Conservation (phyloP, 2,113 vertebrate genomes). For the Actinemys pallida region DNA sequence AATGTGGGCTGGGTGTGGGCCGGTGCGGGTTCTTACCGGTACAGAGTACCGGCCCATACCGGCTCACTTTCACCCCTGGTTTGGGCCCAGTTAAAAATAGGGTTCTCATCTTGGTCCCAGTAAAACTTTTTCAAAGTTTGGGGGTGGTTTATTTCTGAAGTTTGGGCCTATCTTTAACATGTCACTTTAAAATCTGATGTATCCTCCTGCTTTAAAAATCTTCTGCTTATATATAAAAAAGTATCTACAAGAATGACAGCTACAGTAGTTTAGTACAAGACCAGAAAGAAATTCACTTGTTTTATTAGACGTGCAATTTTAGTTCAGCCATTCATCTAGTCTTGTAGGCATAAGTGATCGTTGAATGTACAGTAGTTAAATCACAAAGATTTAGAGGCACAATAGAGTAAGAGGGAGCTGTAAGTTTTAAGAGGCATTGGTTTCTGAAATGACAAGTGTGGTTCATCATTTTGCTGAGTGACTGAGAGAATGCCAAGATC, state of each 20-base stretch:
- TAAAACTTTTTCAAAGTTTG: neutral
- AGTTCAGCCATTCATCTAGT: neutral
- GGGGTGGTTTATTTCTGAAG: neutral
- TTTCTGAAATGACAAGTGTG: neutral
- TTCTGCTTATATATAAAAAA: neutral
- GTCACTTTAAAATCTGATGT: neutral
- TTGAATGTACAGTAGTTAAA: neutral
- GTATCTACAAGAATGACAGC: neutral
- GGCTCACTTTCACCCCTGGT: neutral
- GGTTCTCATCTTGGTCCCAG: neutral
- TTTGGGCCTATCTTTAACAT: neutral
- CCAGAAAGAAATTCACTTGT: neutral
- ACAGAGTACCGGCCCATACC: too few species aligned
- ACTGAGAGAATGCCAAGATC: neutral
- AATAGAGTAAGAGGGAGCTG: neutral
- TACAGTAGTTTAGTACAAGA: neutral
- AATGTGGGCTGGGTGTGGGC: too few species aligned
- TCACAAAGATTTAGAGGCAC: neutral
- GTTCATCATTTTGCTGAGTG: neutral
- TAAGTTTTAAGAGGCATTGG: neutral
- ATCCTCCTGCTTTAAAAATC: neutral
- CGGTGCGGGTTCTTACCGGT: too few species aligned
- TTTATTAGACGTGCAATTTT: neutral
- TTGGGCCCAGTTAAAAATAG: neutral
- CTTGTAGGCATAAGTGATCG: neutral